phyloP scores from a whole-genome alignment of 2,888 invertebrate genomes.

The Halictus quadricinctus region DNA sequence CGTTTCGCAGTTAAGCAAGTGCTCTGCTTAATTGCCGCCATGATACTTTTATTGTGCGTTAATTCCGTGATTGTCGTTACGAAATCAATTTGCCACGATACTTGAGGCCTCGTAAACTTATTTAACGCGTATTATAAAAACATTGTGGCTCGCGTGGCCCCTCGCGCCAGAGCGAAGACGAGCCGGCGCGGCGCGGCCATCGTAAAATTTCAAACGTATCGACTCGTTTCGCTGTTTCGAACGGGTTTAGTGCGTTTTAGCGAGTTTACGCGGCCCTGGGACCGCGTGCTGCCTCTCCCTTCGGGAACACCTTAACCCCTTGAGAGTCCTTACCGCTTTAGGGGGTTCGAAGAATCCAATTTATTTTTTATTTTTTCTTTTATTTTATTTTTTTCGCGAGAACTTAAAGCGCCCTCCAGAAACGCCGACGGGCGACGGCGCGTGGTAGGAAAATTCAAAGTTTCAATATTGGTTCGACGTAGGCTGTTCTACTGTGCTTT shows the following conservation, averaged over 20 bases:
- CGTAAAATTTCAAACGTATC: constrained; percentile 37
- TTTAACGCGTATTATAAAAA: constrained; percentile 76
- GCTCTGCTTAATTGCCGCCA: constrained; percentile 70
- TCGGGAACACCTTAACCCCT: background rate
- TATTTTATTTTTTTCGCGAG: background rate
- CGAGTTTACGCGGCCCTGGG: constrained; percentile 14
- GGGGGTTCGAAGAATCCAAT: constrained; percentile 1
- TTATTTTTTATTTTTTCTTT: background rate
- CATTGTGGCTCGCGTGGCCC: constrained; percentile 60
- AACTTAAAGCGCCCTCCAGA: background rate
- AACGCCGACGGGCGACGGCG: background rate
- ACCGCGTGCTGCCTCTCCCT: background rate
- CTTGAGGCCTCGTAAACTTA: constrained; percentile 72
- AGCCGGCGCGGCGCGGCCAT: background rate
- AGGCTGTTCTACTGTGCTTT: no score
- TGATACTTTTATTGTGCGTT: constrained; percentile 73
- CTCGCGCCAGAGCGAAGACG: constrained; percentile 2
- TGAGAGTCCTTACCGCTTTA: background rate
- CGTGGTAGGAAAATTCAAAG: background rate
- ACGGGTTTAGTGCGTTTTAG: constrained; percentile 2
- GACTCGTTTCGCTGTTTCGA: constrained; percentile 35
- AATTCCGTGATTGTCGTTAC: constrained; percentile 74
- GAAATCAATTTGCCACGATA: constrained; percentile 75
- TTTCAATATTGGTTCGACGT: no score
- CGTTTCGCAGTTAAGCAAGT: constrained; percentile 64